phyloP scores from a whole-genome alignment of 2,797 vertebrate genomes.

The Micrastur ruficollis region DNA sequence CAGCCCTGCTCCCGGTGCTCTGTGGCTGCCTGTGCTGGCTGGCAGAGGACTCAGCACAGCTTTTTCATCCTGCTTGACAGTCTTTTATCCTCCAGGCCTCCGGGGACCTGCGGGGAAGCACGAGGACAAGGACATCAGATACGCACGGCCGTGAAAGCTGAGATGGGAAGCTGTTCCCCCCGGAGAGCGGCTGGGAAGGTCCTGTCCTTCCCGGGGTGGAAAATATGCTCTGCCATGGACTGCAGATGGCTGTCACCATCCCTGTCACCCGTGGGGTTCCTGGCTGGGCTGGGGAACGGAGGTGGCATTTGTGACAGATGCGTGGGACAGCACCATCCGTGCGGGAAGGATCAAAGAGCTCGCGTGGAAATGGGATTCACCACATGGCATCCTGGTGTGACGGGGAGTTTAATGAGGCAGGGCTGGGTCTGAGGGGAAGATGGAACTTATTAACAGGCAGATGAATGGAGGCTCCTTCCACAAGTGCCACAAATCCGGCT shows the following conservation, averaged over 20 bases:
- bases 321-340: rapidly evolving
- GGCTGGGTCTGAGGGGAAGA: not conserved
- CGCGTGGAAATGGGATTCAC: not conserved
- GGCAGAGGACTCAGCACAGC: not conserved
- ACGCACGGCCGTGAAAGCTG: rapidly evolving
- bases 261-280: not conserved
- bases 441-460: not conserved
- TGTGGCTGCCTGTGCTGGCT: rapidly evolving
- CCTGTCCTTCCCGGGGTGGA: not conserved
- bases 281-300: not conserved
- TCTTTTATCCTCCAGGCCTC: not conserved
- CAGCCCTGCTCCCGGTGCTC: not conserved
- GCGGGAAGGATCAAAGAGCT: not conserved
- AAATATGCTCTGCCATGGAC: not conserved
- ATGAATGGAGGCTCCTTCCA: not conserved
- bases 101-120: rapidly evolving
- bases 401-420: not conserved
- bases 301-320: not conserved
- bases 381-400: not conserved
- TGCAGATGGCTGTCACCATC: not conserved
- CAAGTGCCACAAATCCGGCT: not conserved
- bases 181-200: not conserved
- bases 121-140: not conserved
- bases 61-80: not conserved
- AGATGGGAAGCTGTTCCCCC: not conserved